Base-by-base conservation (phyloP, 2,797 vertebrate species). In the Eulemur mongoz region DNA sequence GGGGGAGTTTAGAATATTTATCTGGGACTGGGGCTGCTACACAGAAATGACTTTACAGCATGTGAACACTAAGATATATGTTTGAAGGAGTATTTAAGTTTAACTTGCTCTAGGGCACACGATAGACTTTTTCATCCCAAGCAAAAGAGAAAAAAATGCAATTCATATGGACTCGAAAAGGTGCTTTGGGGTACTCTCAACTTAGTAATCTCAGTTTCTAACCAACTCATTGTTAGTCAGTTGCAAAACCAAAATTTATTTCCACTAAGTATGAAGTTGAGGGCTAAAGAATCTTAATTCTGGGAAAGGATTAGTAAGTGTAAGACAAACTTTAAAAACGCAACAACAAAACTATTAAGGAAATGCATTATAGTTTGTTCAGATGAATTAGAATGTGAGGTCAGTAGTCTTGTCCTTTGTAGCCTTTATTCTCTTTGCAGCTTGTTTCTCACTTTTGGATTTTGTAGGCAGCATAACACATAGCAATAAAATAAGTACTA, bases 151-250 rank as follows among this genome's bases (percentile, higher is more conserved):
- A 98, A 97, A 98, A 98, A 98, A 96, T 17, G 98, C 98, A 98
- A 98, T 98, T 99, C 97, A 99, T 99, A 98, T 99, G 99, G 99
- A 99, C 99, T 98, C 99, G 99, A 99, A 99, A 99, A 98, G 98
- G 92, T 69, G n/a, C 97, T 96, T 96, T 0, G 8, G 78, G 61
- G 84, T 45, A 35, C 93, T 97, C 93, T 97, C 93, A 96, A 97
- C 92, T 98, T 98, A 96, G 94, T 97, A 93, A 97, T 96, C 97
- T 96, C 72, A 40, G 96, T 97, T 5, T 10, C 84, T 97, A 96
- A 93, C 80, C 91, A 97, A 97, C 97, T 78, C 96, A 97, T 94
- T 97, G 87, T 96, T 95, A 91, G 92, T 95, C 89, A 97, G 89
- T 92, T 97, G 82, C 93, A 97, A 97, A 97, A 43, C 40, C 18